Percentiles rank a stretch among this genome's conserved stretches.
phyloP scores from a whole-genome alignment of 2,797 vertebrate species.

The Sebastes matsubarae region DNA sequence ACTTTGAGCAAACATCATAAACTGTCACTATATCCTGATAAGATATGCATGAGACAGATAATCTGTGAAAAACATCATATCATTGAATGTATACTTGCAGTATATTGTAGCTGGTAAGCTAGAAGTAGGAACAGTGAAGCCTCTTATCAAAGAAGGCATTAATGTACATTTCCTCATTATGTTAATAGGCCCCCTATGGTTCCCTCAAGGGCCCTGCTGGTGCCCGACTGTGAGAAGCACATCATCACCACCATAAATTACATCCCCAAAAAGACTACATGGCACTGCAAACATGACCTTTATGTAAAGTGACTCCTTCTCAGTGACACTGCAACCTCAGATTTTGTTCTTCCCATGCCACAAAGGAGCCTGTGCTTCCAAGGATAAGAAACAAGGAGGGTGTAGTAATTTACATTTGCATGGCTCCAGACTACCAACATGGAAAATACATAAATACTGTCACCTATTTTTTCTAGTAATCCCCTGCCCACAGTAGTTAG shows the following conservation, averaged over 20 bases:
- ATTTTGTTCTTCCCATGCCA: background rate
- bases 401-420: background rate
- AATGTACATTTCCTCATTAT: slow-evolving; percentile 17
- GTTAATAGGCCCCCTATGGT: slow-evolving; percentile 13
- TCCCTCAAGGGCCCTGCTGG: background rate
- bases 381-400: background rate
- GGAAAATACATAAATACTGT: background rate
- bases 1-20: no score
- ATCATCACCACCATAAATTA: background rate
- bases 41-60: no score
- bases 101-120: background rate
- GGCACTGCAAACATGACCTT: slow-evolving; percentile 18
- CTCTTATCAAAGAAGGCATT: slow-evolving; percentile 3
- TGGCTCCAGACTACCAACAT: background rate
- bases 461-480: background rate
- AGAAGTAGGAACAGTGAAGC: background rate
- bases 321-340: background rate
- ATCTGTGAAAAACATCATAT: no score
- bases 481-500: background rate
- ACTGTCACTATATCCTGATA: no score
- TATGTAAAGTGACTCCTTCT: background rate
- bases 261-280: slow-evolving; percentile 14
- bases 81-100: background rate
- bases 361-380: background rate
- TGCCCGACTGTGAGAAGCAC: background rate